Percentiles rank a stretch among this genome's conserved stretches.
These are phyloP conservation scores for Lycia hirtaria DNA, from an alignment of 2,888 invertebrate species.

Conservation along the genomic window DNA sequence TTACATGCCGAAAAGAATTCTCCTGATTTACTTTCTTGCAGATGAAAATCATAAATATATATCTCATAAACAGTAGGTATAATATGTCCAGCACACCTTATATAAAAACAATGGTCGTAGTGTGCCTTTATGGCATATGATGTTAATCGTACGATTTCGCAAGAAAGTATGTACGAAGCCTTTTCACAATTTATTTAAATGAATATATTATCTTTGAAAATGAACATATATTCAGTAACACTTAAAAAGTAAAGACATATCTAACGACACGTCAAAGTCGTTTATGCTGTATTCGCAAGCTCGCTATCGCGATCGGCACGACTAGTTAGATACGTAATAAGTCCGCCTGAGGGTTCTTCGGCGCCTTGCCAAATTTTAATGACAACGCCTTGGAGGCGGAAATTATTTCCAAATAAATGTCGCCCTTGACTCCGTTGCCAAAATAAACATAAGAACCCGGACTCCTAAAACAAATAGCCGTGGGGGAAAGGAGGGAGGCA, in stretches of 20 bases:
- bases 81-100: no score
- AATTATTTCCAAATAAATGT: constrained; percentile 56
- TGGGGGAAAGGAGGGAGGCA: neutral
- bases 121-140: no score
- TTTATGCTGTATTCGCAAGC: neutral
- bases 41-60: no score
- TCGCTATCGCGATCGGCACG: neutral
- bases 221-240: no score
- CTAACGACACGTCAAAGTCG: neutral
- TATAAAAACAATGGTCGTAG: no score
- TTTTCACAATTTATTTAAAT: no score
- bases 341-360: constrained; percentile 41
- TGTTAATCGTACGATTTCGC: no score
- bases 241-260: neutral
- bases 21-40: no score
- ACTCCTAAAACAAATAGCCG: constrained; percentile 8
- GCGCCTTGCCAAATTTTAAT: constrained; percentile 61
- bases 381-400: constrained; percentile 48
- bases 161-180: no score
- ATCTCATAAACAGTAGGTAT: no score
- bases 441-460: constrained; percentile 36
- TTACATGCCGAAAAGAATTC: no score
- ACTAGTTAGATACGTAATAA: neutral
- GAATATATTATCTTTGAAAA: no score
- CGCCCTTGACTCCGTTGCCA: constrained; percentile 48